A percentile compares a stretch with the other conserved stretches of the same genome.
phyloP scores from a whole-genome alignment of 2,113 vertebrate species.

The Paradisaea rubra region DNA sequence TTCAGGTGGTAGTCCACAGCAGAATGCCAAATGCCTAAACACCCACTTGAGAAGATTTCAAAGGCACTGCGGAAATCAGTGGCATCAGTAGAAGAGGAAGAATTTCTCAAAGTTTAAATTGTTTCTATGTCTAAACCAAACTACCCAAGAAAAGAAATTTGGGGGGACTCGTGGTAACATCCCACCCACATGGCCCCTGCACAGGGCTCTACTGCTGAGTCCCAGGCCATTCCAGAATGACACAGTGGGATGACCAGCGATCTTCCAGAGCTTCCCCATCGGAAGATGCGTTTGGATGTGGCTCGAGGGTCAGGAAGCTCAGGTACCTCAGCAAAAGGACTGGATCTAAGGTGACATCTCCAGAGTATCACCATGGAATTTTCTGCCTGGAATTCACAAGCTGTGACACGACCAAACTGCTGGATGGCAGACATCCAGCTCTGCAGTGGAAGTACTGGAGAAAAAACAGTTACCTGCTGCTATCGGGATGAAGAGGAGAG shows the following conservation, averaged over 20 bases:
- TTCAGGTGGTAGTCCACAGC: rapidly evolving
- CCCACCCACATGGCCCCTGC: rapidly evolving
- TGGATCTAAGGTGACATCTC: not conserved
- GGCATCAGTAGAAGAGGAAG: not conserved
- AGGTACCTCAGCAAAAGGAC: not conserved
- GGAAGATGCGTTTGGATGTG: rapidly evolving
- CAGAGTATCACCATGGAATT: not conserved
- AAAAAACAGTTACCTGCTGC: not conserved
- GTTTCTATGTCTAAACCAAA: not conserved
- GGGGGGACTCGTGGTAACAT: too few relatives aligned
- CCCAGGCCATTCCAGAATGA: not conserved
- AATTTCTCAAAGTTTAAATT: not conserved
- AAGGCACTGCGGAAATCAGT: not conserved
- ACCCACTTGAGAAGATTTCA: not conserved
- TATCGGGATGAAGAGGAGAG: not conserved
- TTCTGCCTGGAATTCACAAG: not conserved
- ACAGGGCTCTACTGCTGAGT: rapidly evolving
- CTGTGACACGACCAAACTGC: rapidly evolving
- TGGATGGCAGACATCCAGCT: not conserved
- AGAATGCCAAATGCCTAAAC: not conserved
- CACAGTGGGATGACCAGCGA: rapidly evolving
- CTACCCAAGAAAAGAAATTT: not conserved
- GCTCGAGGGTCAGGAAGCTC: not conserved
- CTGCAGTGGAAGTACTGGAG: not conserved
- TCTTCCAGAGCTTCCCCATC: not conserved